These are phyloP conservation scores for Ichneumon xanthorius DNA, from an alignment of 2,888 invertebrate species.

Conservation along the genomic window DNA sequence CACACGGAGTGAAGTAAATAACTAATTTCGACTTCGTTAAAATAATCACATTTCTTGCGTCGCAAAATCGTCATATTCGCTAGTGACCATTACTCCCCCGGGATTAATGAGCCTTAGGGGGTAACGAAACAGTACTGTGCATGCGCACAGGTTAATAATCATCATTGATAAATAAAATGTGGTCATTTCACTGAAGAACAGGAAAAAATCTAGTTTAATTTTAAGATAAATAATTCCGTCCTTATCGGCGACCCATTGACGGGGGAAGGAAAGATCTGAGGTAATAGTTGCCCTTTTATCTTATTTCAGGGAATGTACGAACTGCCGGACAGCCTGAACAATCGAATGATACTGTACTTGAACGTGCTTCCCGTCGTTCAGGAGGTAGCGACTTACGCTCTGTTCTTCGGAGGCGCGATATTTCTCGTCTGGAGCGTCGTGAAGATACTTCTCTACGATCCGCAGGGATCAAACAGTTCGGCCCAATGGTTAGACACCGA, in stretches of 20 bases:
- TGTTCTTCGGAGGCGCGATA: constrained; percentile 86
- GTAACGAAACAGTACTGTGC: no score
- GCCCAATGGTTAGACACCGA: constrained; percentile 79
- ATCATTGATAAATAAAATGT: not conserved
- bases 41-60: no score
- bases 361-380: constrained; percentile 90
- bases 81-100: no score
- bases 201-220: constrained; percentile 13
- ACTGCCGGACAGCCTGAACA: constrained; percentile 88
- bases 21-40: no score
- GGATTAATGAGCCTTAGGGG: not conserved
- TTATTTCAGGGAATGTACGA: constrained; percentile 89
- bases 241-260: not conserved
- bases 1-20: no score
- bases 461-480: constrained; percentile 66
- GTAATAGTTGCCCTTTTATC: not conserved
- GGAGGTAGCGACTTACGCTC: constrained; percentile 86
- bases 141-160: no score
- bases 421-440: constrained; percentile 86
- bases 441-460: constrained; percentile 79
- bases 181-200: not conserved
- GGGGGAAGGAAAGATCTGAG: not conserved
- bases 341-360: constrained; percentile 90
- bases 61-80: no score
- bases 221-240: not conserved